A percentile compares a stretch with the other conserved stretches of the same genome.
Evolutionary conservation across 2,797 vertebrate species (phyloP).

Genomic region (Valencia hispanica): DNA sequence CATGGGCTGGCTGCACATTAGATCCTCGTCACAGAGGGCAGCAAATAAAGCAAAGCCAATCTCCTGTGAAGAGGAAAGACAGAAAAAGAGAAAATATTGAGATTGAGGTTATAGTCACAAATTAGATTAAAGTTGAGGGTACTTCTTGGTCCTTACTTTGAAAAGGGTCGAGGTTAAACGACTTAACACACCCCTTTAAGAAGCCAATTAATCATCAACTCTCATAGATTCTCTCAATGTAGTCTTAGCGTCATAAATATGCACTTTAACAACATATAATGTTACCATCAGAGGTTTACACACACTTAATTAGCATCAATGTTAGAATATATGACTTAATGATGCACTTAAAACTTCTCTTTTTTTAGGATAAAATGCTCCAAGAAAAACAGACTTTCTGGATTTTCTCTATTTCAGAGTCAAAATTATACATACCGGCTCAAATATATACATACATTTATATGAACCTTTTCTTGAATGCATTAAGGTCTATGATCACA

Average conservation of each 20-base stretch:
- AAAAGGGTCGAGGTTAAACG: not conserved
- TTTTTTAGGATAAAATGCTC: too few species aligned
- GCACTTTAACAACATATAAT: not conserved
- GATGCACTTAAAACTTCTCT: too few species aligned
- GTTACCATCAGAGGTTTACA: not conserved
- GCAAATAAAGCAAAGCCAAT: slow-evolving; percentile 69
- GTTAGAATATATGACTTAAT: not conserved
- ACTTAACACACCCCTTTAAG: not conserved
- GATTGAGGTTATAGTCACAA: not conserved
- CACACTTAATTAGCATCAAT: not conserved
- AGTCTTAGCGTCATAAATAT: not conserved
- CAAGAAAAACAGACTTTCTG: too few species aligned
- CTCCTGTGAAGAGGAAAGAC: slow-evolving; percentile 44
- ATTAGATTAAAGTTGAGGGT: too few species aligned
- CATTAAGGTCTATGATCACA: too few species aligned
- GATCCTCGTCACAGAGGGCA: slow-evolving; percentile 71
- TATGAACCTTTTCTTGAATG: too few species aligned
- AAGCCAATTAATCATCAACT: not conserved
- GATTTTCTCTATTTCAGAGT: too few species aligned
- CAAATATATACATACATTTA: too few species aligned
- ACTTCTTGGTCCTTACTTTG: not conserved
- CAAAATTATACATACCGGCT: too few species aligned
- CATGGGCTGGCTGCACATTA: slow-evolving; percentile 56
- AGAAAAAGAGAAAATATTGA: not conserved
- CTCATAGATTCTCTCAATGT: not conserved